A percentile compares a stretch with the other conserved stretches of the same genome.
These are phyloP conservation scores for Scaptodrosophila latifasciaeformis DNA, from an alignment of 2,888 invertebrate genomes.

Conservation along the genomic window DNA sequence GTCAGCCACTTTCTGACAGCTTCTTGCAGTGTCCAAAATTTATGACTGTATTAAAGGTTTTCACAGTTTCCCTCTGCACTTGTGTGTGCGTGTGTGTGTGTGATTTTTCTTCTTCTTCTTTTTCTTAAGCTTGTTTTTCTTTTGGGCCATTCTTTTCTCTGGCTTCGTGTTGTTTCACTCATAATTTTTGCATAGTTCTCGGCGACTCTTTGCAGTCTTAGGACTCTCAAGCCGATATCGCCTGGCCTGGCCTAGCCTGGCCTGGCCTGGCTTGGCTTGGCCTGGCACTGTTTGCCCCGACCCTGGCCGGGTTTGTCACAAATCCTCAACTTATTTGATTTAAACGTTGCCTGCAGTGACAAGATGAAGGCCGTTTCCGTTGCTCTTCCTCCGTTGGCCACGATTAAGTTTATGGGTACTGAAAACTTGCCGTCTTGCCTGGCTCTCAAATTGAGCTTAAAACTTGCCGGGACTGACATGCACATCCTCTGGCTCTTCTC, in stretches of 20 bases:
- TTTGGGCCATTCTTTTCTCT: too few relatives aligned
- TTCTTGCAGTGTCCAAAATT: slow-evolving; percentile 54
- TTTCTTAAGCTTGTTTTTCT: slow-evolving; percentile 24
- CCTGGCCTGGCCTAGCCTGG: background rate
- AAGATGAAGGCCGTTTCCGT: too few relatives aligned
- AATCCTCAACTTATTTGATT: slow-evolving; percentile 23
- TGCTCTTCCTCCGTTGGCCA: too few relatives aligned
- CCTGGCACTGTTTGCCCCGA: too few relatives aligned
- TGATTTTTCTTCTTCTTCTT: too few relatives aligned
- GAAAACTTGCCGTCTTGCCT: too few relatives aligned
- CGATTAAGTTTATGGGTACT: slow-evolving; percentile 13
- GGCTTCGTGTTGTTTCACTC: too few relatives aligned
- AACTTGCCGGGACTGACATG: slow-evolving; percentile 11
- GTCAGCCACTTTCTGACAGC: slow-evolving; percentile 40
- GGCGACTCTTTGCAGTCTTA: slow-evolving; percentile 13
- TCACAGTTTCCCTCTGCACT: background rate
- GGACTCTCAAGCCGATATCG: background rate
- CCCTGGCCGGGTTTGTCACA: background rate
- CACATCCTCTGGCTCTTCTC: background rate
- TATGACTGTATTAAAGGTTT: slow-evolving; percentile 64
- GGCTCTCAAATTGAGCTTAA: slow-evolving; percentile 10
- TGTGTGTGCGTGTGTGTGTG: too few relatives aligned
- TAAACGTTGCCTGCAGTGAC: slow-evolving; percentile 14
- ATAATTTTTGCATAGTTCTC: slow-evolving; percentile 59
- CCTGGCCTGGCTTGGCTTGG: too few relatives aligned